Percentiles rank a stretch among this genome's conserved stretches.
phyloP scores from a whole-genome alignment of 2,113 vertebrate genomes.

The Petrocephalus zakoni region DNA sequence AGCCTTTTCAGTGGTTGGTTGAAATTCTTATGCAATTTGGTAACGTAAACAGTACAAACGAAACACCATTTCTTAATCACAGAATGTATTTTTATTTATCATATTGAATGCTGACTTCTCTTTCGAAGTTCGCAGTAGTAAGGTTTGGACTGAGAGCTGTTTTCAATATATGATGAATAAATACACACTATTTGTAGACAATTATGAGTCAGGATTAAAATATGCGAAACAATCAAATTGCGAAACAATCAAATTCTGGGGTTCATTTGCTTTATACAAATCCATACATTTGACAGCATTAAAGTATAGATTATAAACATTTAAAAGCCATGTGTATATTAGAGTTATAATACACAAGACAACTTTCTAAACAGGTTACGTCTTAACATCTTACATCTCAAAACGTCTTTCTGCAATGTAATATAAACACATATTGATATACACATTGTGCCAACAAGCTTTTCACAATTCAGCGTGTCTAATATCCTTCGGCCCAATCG shows the following conservation, averaged over 20 bases:
- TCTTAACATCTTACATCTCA: too few species aligned
- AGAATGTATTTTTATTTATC: neutral
- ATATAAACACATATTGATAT: neutral
- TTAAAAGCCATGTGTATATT: neutral
- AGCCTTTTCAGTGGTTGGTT: neutral
- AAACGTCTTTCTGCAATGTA: neutral
- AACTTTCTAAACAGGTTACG: neutral
- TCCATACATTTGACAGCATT: neutral
- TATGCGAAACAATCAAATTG: neutral
- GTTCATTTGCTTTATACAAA: neutral
- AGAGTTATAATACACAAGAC: neutral
- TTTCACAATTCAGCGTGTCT: neutral
- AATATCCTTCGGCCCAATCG: neutral
- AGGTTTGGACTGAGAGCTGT: neutral
- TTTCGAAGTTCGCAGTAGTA: neutral
- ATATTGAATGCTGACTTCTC: neutral
- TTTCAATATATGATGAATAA: neutral
- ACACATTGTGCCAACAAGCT: neutral
- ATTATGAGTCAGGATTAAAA: neutral
- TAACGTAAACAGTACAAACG: neutral
- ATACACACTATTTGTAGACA: neutral
- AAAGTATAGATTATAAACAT: neutral
- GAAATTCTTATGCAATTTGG: neutral
- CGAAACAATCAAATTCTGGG: neutral
- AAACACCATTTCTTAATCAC: neutral